Base-by-base conservation (phyloP, 2,113 vertebrate species). In the Aramus guarauna region DNA sequence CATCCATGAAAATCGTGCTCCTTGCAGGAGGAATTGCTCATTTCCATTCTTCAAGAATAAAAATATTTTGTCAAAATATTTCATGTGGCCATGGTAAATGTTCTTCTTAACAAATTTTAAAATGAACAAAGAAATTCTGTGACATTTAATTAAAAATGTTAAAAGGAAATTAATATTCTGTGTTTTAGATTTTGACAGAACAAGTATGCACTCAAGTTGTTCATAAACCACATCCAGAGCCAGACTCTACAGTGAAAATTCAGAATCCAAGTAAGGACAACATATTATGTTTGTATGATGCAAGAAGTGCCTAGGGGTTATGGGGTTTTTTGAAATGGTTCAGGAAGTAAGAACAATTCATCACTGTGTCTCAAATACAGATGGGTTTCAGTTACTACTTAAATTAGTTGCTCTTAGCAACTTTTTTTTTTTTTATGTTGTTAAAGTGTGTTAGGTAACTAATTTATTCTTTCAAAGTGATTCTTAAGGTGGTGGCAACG, bases 171-270 rank as follows among this genome's bases (percentile, higher is more conserved):
- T 95, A 52, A 90, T 75, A 73, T 62, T 97, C 89, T 94, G 5
- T 94, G 5, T 96, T 98, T 75, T 96, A 99, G 99, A 99, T 99
- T 94, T 98, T 99, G 94, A 99, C 99, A 15, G 99, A 99, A 94
- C 99, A 99, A 98, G 99, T 99, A 30, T 99, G 99, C 87, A 99
- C 99, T 63, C 99, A 99, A 91, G 99, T 99, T 96, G 99, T 99
- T 83, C 99, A 99, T 97, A 99, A 99, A 95, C 99, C 99, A 0
- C 99, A 99, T 90, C 99, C 99, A 41, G 99, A 99, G 85, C 99
- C 99, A 15, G 99, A 99, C 96, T 99, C 99, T n/a, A 99, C 99
- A 16, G 99, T 99, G 98, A 99, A 99, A 98, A 99, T 99, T 96
- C 99, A 99, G 96, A 99, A 99, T 97, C 99, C 99, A 96, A 99